phyloP scores from a whole-genome alignment of 1,140 invertebrate genomes.

The Mercenaria mercenaria region DNA sequence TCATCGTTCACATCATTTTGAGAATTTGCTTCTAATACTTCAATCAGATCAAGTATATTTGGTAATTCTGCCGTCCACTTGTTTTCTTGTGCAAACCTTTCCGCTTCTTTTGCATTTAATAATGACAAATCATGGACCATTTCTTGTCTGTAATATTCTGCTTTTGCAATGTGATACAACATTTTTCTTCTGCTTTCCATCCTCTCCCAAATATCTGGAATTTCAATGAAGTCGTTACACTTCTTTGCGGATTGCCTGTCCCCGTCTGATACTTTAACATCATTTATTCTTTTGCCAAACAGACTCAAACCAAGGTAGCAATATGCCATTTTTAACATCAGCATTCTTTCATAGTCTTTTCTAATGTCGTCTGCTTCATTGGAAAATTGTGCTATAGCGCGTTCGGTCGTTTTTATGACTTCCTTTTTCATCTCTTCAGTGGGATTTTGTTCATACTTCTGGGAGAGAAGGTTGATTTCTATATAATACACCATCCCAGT shows the following conservation, averaged over 20 bases:
- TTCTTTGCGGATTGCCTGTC: constrained; percentile 45
- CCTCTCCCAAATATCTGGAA: constrained; percentile 36
- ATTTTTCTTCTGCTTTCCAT: constrained; percentile 55
- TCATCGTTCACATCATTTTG: not conserved
- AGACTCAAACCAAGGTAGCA: constrained; percentile 47
- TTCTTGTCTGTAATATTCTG: constrained; percentile 40
- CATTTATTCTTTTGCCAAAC: constrained; percentile 38
- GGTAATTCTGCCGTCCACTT: constrained; percentile 25
- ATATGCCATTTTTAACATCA: constrained; percentile 52
- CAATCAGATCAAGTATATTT: not conserved
- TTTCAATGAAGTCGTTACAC: constrained; percentile 47
- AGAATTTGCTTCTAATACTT: not conserved
- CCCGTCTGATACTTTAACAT: not conserved
- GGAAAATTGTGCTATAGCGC: constrained; percentile 43
- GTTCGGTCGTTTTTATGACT: constrained; percentile 39
- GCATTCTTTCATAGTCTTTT: constrained; percentile 49
- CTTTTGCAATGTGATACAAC: constrained; percentile 44
- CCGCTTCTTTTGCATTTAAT: constrained; percentile 24
- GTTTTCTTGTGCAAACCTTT: constrained; percentile 1
- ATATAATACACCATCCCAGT: constrained; percentile 66
- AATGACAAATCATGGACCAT: not conserved
- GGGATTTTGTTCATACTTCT: constrained; percentile 54
- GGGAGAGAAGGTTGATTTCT: constrained; percentile 52
- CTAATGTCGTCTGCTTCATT: constrained; percentile 29
- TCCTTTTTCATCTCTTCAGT: constrained; percentile 16